Conservation (phyloP, 2,797 vertebrate species). For the Sebastes melanostomus region DNA sequence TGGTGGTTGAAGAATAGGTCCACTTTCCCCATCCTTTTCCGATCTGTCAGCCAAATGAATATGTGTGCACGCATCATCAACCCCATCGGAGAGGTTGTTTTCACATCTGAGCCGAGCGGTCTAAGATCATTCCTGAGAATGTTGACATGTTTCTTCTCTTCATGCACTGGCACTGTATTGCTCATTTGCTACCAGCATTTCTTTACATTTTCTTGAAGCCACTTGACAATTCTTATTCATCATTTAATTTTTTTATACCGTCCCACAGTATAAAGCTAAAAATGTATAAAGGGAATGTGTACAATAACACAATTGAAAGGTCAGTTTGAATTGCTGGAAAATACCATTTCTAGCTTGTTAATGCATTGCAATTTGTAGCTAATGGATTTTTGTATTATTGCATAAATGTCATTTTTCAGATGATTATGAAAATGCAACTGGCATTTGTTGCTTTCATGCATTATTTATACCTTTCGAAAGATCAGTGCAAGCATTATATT, state of each 20-base stretch:
- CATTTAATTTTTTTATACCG: neutral
- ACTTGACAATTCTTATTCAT: neutral
- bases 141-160: neutral
- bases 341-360: constrained; percentile 7
- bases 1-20: neutral
- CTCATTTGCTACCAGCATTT: neutral
- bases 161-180: neutral
- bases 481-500: neutral
- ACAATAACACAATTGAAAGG: constrained; percentile 16
- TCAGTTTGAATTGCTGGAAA: constrained; percentile 20
- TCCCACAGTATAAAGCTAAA: neutral
- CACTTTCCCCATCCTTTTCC: neutral
- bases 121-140: neutral
- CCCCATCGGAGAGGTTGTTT: neutral
- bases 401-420: neutral
- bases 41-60: neutral
- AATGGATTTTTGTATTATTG: constrained; percentile 9
- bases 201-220: neutral
- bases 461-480: neutral
- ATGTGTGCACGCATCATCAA: neutral
- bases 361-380: constrained; percentile 12
- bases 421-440: neutral
- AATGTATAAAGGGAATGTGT: neutral
- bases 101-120: neutral
- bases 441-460: neutral